Conservation (phyloP, 2,888 invertebrate genomes). For the Ashinkailepas kermadecensis region DNA sequence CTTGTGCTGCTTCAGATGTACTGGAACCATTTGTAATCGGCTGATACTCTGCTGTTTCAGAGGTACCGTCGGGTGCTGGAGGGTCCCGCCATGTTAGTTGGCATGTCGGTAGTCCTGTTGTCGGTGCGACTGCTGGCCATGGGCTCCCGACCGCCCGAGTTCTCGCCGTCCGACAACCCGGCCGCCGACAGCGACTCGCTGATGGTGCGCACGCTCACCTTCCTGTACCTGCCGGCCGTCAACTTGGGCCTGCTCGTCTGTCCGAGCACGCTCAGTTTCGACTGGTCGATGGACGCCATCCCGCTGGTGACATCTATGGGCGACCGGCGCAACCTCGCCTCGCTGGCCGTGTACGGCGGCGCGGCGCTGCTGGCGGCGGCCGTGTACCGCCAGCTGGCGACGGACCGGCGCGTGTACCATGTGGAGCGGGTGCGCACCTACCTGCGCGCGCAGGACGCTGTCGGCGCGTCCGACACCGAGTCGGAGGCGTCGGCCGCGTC, state of each 20-base stretch:
- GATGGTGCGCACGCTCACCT: slow-evolving; percentile 77
- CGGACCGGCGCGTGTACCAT: slow-evolving; percentile 5
- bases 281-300: slow-evolving; percentile 98
- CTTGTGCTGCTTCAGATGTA: too few species aligned
- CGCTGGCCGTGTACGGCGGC: slow-evolving; percentile 61
- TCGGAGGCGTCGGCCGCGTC: slow-evolving; percentile 24
- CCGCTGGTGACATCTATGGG: slow-evolving; percentile 68
- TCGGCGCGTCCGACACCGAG: slow-evolving; percentile 24
- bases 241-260: slow-evolving; percentile 80
- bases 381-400: slow-evolving; percentile 39
- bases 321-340: slow-evolving; percentile 71
- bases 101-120: slow-evolving; percentile 60
- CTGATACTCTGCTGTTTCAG: slow-evolving; percentile 33
- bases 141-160: slow-evolving; percentile 54
- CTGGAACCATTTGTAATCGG: too few species aligned
- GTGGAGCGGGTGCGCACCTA: slow-evolving; percentile 25
- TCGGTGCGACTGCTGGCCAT: slow-evolving; percentile 71
- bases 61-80: slow-evolving; percentile 39
- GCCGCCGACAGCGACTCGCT: slow-evolving; percentile 76
- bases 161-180: slow-evolving; percentile 93
- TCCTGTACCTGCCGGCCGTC: slow-evolving; percentile 81
- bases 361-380: slow-evolving; percentile 34
- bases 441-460: slow-evolving; percentile 9
- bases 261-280: slow-evolving; percentile 84
- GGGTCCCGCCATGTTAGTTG: slow-evolving; percentile 47